Evolutionary conservation across 2,888 invertebrate species (phyloP), one percentile per base, ranked within the genome.

Genomic region (Aspidiotus rigidus): DNA sequence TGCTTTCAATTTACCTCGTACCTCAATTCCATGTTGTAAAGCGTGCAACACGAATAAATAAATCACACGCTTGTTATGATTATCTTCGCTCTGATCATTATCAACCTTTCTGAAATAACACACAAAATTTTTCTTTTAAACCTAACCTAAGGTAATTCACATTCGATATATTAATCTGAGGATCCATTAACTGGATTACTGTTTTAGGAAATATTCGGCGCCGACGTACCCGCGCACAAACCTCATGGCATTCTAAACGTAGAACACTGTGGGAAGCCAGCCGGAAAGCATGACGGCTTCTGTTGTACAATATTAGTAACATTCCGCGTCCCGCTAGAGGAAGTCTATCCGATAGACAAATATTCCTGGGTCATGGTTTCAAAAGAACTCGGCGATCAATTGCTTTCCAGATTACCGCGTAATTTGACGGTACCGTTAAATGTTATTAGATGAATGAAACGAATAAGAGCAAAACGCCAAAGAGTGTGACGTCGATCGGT

Each of bases 331-430:
- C 88, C 93, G 0, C 79, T 94, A 41, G 93, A 94, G 80, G 90
- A 93, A 76, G 90, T 92, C 0, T 85, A 88, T 10, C 83, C 92
- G 7, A 89, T 89, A 76, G 90, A 91, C 70, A 93, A 93, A 79
- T 93, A 90, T 79, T 86, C 87, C 13, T 94, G 93, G 94, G 87
- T 91, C 74, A 91, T 93, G 79, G 79, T 91, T 57, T 83, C 86
- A 41, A 81, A 82, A 74, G 84, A 85, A 57, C 78, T 89, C 49
- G 88, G 89, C 64, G 86, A 86, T 71, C 81, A 81, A 73, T 78
- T 93, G 64, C 80, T 88, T 13, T 79, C 83, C 17, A 83, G 87
- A 74, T 82, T 91, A 72, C 84, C 85, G 62, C 88, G 87, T 76
- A 86, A 91, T 78, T 87, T 89, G 76, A 87, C 89, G 44, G 82